These are phyloP conservation scores for Vanessa atalanta DNA, from an alignment of 1,140 invertebrate genomes.

Conservation along the genomic window DNA sequence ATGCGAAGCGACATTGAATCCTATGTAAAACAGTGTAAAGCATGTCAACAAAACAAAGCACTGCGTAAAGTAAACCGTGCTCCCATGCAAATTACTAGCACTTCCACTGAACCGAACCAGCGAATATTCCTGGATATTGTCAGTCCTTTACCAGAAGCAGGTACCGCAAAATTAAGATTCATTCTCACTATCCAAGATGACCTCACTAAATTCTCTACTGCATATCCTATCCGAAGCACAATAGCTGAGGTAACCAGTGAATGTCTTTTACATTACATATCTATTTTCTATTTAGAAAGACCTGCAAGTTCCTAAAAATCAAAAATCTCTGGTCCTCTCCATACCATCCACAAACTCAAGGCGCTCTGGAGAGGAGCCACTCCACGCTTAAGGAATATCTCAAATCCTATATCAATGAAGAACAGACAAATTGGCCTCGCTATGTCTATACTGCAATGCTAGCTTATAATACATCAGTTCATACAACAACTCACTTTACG, in stretches of 20 bases:
- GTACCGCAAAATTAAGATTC: no score
- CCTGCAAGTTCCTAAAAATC: constrained; percentile 26
- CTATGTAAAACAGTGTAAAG: constrained; percentile 30
- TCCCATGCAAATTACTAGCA: constrained; percentile 41
- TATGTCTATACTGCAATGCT: constrained; percentile 3
- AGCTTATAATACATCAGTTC: no score
- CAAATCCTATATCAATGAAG: neutral
- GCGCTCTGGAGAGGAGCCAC: constrained; percentile 4
- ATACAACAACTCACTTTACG: no score
- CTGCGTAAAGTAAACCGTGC: constrained; percentile 34
- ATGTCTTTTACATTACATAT: constrained; percentile 24
- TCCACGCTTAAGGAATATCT: constrained; percentile 1
- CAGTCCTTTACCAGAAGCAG: no score
- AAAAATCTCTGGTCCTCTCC: constrained; percentile 31
- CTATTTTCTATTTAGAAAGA: constrained; percentile 31
- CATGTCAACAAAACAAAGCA: constrained; percentile 21
- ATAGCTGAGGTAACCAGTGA: constrained; percentile 27
- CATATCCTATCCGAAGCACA: neutral
- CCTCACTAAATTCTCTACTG: no score
- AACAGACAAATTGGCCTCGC: constrained; percentile 3
- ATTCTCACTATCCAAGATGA: no score
- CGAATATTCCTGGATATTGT: neutral
- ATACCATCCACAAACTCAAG: constrained; percentile 32
- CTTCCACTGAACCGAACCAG: constrained; percentile 34
- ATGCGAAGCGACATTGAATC: constrained; percentile 34